phyloP scores from a whole-genome alignment of 2,113 vertebrate species.

The Chaetura pelagica region DNA sequence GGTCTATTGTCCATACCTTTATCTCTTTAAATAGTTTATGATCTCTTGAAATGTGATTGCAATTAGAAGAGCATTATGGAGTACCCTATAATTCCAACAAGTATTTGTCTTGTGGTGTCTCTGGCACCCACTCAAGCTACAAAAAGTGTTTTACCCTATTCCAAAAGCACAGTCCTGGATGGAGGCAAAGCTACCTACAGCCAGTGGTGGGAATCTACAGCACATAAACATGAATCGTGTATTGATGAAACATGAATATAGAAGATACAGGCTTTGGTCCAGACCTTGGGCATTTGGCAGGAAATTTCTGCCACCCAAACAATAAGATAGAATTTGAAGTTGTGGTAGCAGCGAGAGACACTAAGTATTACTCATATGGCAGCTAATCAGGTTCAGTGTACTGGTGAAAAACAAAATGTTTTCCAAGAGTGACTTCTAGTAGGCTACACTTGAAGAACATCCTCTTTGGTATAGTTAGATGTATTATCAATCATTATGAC shows the following conservation, averaged over 20 bases:
- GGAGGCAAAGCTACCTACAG: background rate
- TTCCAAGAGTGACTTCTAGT: background rate
- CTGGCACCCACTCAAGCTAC: background rate
- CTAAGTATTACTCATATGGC: rapidly evolving
- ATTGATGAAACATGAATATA: background rate
- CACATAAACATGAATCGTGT: background rate
- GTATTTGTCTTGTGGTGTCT: background rate
- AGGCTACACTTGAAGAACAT: background rate
- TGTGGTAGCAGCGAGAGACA: background rate
- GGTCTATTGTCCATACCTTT: background rate
- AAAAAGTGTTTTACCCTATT: background rate
- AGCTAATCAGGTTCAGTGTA: background rate
- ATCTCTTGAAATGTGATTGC: background rate
- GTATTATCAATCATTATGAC: background rate
- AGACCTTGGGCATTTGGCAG: background rate
- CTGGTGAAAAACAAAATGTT: background rate
- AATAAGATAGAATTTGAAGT: background rate
- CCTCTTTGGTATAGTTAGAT: background rate
- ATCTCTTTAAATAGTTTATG: background rate
- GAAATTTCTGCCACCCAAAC: background rate
- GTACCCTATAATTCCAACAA: background rate
- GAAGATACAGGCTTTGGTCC: background rate
- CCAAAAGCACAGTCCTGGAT: background rate
- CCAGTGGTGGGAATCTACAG: background rate
- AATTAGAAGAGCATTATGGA: background rate